Evolutionary conservation across 2,797 vertebrate genomes (phyloP).

Genomic region (Vireo griseus): DNA sequence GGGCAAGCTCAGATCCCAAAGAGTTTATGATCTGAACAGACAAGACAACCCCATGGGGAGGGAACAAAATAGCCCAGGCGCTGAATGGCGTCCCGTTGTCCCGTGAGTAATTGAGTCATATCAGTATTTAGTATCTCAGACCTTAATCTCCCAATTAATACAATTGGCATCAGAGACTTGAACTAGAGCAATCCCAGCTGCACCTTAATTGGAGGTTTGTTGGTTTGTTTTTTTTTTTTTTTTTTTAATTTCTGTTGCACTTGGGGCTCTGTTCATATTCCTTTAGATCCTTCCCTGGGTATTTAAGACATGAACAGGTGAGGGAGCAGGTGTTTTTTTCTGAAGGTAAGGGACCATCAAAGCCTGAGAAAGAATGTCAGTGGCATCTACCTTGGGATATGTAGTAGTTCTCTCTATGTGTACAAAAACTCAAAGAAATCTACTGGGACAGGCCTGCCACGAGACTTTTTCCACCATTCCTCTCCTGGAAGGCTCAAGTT

Average conservation of each 20-base stretch:
- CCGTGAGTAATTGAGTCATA: not conserved
- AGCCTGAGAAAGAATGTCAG: not conserved
- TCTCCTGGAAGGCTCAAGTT: not conserved
- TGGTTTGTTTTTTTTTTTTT: not conserved
- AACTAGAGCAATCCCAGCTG: not conserved
- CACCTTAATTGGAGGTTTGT: not conserved
- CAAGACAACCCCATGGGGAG: slow-evolving; percentile 36
- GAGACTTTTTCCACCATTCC: not conserved
- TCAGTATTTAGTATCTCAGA: slow-evolving; percentile 22
- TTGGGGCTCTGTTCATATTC: not conserved
- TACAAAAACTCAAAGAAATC: not conserved
- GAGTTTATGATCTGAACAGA: slow-evolving; percentile 5
- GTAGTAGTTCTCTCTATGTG: not conserved
- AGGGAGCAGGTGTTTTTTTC: not conserved
- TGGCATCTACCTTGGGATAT: not conserved
- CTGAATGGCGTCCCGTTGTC: slow-evolving; percentile 29
- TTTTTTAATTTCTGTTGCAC: not conserved
- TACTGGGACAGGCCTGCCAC: not conserved
- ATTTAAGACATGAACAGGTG: not conserved
- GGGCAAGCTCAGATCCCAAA: not conserved
- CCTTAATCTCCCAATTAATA: slow-evolving; percentile 26
- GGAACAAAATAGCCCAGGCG: slow-evolving; percentile 27
- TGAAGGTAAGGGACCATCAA: not conserved
- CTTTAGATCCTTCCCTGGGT: not conserved
- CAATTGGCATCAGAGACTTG: not conserved